Evolutionary conservation across 1,140 invertebrate genomes (phyloP), one percentile per base, ranked within the genome.

Genomic region (Trissolcus basalis): DNA sequence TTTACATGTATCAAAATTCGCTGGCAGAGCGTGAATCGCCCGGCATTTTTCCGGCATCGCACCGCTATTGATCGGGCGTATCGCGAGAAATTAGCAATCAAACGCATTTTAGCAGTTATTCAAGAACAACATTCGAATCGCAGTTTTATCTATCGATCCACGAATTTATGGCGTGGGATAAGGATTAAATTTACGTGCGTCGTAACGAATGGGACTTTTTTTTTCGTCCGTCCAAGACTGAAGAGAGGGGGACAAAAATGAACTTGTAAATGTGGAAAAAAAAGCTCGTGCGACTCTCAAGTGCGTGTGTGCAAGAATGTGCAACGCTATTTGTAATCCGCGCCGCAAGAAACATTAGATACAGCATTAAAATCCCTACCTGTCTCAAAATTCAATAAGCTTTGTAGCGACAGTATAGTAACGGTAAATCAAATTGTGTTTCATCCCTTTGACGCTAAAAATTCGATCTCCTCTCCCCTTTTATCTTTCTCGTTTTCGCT

Each of bases 361-460:
- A 27, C 79, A 75, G 80, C 82, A 83, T 81, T 83, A 80, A 79
- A 82, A 83, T 79, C 79, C 77, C 81, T 70, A 83, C 81, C 82
- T 81, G 82, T 76, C 79, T 81, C 72, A 80, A 82, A 83, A 79
- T 80, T 81, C 82, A 77, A 80, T 77, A 78, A 82, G 79, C 81
- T 78, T 82, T 78, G 68, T 69, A 68, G 73, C 56, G 71, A 77
- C 71, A 77, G 67, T 67, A 27, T 27, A 80, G 72, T 77, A 79
- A 81, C 81, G 79, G 83, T 82, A 85, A 87, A 86, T 87, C 86
- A 88, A 88, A 87, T 87, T 83, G 85, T 86, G 86, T 87, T 87
- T 85, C 83, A 86, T 86, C 83, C 83, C 83, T 84, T 85, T 83
- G 84, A 82, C 78, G 77, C 81, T 75, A 79, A 85, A 87, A 86